Base-by-base conservation (phyloP, 2,888 invertebrate species). In the Dione vanillae region DNA sequence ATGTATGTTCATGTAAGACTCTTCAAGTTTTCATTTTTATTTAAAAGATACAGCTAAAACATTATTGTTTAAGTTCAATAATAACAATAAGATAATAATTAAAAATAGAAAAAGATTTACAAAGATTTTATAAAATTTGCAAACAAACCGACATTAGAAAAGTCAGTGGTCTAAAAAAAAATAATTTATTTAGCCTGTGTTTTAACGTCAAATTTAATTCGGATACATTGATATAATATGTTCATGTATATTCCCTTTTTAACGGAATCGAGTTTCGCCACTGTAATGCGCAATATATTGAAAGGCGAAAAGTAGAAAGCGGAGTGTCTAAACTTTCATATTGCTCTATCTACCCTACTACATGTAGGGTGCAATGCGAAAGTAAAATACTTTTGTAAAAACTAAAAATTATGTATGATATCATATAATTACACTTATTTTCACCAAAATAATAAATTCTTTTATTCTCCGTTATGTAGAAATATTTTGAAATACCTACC, bases 51-150 rank as follows among this genome's bases (percentile, higher is more conserved):
- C n/a, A 35, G 45, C 20, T n/a, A 35, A 27, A 16, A 61, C 0
- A 43, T 45, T 45, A n/a, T 61, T 45, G 27, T 61, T 16, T 45
- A 1, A 45, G 45, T n/a, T 43, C 11, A n/a, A 27, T n/a, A 61
- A 45, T 45, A 11, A 35, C 27, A 49, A 40, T 35, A 49, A 16
- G 0, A 19, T 49, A 49, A 62, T 40, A 37, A 49, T 12, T 14
- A 40, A 20, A 66, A 49, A 54, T 14, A 65, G 27, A 11, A n/a
- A 65, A 20, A 54, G n/a, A 41, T 41, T n/a, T 19, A 43, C 27
- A 49, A 62, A 62, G 59, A 59, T 43, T 59, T 59, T n/a, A 59
- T 59, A 59, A 56, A 56, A 56, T 56, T 56, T 35, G 65, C 47
- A 65, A 65, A 56, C 35, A 66, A 56, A 66, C 45, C 56, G 66